Conservation (phyloP, 2,797 vertebrate genomes). For the Geotrypetes seraphini region DNA sequence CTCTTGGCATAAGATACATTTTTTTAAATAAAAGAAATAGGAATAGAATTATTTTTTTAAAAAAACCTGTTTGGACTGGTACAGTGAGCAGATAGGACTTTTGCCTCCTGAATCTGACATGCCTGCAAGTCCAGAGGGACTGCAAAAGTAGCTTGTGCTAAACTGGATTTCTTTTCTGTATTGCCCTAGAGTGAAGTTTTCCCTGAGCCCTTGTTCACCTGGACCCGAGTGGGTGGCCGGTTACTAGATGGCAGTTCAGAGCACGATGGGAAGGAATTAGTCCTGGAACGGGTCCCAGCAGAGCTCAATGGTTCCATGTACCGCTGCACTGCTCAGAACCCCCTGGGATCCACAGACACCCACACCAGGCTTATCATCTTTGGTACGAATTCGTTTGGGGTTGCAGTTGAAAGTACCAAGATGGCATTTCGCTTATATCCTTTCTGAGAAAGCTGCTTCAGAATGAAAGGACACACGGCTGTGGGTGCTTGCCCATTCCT, state of each 20-base stretch:
- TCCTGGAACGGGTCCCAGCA: conserved; percentile 77
- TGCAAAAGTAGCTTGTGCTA: too few relatives aligned
- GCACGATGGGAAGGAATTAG: conserved; percentile 67
- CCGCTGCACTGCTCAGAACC: conserved; percentile 87
- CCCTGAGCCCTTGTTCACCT: conserved; percentile 86
- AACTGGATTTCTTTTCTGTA: too few relatives aligned
- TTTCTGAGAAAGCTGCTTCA: background rate
- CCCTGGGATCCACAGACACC: conserved; percentile 82
- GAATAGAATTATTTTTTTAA: too few relatives aligned
- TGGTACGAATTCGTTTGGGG: conserved; percentile 44
- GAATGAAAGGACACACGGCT: background rate
- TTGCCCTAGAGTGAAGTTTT: conserved; percentile 76
- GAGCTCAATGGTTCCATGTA: conserved; percentile 92
- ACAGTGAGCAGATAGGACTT: too few relatives aligned
- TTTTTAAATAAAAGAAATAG: too few relatives aligned
- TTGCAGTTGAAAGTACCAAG: too few relatives aligned
- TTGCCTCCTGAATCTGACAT: too few relatives aligned
- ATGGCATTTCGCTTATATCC: background rate
- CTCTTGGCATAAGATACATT: too few relatives aligned
- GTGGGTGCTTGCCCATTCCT: background rate
- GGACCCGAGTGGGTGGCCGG: conserved; percentile 77
- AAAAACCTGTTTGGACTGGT: too few relatives aligned
- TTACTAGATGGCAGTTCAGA: conserved; percentile 74
- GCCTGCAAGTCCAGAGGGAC: too few relatives aligned
- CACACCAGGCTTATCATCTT: conserved; percentile 87